Percentiles rank a stretch among this genome's conserved stretches.
Conservation (phyloP, 1,140 invertebrate species). For the Steinernema khuongi region DNA sequence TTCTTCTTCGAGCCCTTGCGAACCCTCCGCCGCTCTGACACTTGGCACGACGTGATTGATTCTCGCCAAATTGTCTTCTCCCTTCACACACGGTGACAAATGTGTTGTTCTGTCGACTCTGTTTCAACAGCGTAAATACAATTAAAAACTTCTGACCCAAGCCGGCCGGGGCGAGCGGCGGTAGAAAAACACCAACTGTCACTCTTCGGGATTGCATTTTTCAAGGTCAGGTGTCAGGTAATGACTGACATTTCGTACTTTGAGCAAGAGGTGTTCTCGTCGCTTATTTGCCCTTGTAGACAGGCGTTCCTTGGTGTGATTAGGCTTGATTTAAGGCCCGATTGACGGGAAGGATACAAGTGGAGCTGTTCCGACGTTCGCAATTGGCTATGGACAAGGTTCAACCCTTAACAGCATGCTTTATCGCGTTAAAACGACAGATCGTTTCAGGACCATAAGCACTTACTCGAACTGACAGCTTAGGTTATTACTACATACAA, state of each 20-base stretch:
- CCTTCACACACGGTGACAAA: slow-evolving; percentile 8
- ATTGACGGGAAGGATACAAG: too few relatives aligned
- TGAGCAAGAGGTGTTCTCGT: neutral
- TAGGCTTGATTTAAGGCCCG: too few relatives aligned
- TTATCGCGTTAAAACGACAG: too few relatives aligned
- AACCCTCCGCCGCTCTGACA: slow-evolving; percentile 1
- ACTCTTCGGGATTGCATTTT: neutral
- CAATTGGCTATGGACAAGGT: too few relatives aligned
- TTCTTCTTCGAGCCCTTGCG: neutral
- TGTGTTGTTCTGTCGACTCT: slow-evolving; percentile 6
- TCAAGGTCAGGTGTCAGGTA: neutral
- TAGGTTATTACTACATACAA: too few relatives aligned
- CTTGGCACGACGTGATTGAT: slow-evolving; percentile 8
- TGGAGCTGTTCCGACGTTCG: too few relatives aligned
- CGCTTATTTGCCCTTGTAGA: neutral
- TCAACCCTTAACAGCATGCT: too few relatives aligned
- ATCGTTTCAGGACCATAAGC: too few relatives aligned
- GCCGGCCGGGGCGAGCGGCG: neutral
- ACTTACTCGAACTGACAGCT: too few relatives aligned
- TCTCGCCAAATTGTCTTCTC: slow-evolving; percentile 10
- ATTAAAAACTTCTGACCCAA: slow-evolving; percentile 13
- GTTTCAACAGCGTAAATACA: slow-evolving; percentile 8
- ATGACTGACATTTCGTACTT: neutral
- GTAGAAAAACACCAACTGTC: slow-evolving; percentile 3
- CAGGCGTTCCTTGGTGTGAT: too few relatives aligned